phyloP scores from a whole-genome alignment of 2,888 invertebrate genomes.

The Rotaria magnacalcarata region DNA sequence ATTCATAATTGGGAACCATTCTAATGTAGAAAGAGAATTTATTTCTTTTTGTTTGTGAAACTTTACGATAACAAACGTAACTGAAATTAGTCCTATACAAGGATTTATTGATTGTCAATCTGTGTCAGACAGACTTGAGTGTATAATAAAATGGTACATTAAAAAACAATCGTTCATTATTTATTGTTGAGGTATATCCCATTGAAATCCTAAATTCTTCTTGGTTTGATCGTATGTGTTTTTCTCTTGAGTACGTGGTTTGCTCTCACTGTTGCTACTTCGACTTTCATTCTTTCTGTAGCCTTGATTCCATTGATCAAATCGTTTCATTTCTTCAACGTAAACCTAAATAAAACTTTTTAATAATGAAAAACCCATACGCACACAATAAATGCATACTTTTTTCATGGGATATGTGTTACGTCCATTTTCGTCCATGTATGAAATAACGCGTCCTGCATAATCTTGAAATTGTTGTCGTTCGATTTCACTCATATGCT shows the following conservation, averaged over 20 bases:
- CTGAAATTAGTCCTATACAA: not conserved
- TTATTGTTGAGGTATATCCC: not conserved
- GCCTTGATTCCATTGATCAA: slow-evolving; percentile 37
- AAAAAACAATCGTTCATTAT: not conserved
- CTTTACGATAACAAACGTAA: not conserved
- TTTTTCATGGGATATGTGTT: slow-evolving; percentile 55
- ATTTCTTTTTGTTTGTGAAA: not conserved
- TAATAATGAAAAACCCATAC: not conserved
- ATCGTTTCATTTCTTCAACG: slow-evolving; percentile 4
- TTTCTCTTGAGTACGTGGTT: not conserved
- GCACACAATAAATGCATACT: not conserved
- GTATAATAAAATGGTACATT: not conserved
- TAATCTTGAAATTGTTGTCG: slow-evolving; percentile 58
- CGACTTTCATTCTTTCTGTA: not conserved
- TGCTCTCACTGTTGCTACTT: slow-evolving; percentile 1
- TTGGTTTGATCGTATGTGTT: slow-evolving; percentile 37
- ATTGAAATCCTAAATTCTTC: slow-evolving; percentile 44
- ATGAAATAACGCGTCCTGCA: slow-evolving; percentile 54
- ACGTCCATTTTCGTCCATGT: slow-evolving; percentile 56
- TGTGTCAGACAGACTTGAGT: not conserved
- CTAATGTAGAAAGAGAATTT: not conserved
- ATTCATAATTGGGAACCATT: too few species aligned
- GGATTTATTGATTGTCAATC: not conserved
- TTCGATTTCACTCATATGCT: slow-evolving; percentile 53
- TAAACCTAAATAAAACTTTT: not conserved